These are phyloP conservation scores for Euplagia quadripunctaria DNA, from an alignment of 2,888 invertebrate genomes.

Conservation along the genomic window DNA sequence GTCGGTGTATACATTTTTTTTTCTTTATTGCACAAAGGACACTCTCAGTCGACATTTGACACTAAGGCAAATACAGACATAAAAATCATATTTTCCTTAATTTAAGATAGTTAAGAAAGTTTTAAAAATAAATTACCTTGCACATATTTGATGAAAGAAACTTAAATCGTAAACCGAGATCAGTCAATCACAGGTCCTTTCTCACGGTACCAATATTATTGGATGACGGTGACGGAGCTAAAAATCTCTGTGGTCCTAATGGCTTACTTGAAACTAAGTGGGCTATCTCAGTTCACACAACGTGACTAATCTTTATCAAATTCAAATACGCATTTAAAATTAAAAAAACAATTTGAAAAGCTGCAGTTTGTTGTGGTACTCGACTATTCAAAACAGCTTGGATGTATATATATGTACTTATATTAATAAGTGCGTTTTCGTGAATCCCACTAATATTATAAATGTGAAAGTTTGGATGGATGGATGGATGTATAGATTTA, in stretches of 20 bases:
- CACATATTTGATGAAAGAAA: conserved; percentile 14
- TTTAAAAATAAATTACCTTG: conserved; percentile 8
- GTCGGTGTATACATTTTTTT: no score
- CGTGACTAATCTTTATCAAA: conserved; percentile 25
- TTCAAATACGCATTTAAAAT: conserved; percentile 27
- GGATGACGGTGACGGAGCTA: conserved; percentile 54
- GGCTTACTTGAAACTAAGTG: conserved; percentile 59
- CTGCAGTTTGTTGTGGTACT: no score
- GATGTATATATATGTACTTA: no score
- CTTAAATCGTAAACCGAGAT: conserved; percentile 50
- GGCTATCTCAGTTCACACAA: conserved; percentile 37
- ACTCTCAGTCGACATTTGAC: neutral
- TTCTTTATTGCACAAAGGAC: neutral
- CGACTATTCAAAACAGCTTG: no score
- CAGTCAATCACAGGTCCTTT: conserved; percentile 58
- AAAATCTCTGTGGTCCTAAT: conserved; percentile 51
- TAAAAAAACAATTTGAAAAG: conserved; percentile 9
- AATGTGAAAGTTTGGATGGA: no score
- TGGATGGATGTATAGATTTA: no score
- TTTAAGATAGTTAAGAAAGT: neutral
- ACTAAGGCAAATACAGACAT: neutral
- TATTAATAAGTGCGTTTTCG: no score
- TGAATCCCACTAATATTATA: no score
- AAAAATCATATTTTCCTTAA: neutral
- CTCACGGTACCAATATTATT: conserved; percentile 62